These are phyloP conservation scores for Mamestra configurata DNA, from an alignment of 1,140 invertebrate species.

Conservation along the genomic window DNA sequence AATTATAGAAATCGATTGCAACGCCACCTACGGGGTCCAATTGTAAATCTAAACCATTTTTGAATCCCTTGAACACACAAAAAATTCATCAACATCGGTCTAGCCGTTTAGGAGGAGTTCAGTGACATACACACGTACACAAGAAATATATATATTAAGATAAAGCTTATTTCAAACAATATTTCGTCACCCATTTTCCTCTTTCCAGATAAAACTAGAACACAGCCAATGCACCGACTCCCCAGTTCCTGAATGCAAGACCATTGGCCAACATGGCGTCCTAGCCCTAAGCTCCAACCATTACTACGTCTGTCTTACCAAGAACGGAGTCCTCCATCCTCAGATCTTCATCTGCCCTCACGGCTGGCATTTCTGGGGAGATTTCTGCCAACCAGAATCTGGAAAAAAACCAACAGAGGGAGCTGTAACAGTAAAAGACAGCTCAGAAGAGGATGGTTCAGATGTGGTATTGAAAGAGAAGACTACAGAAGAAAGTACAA, in stretches of 20 bases:
- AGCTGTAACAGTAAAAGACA: slow-evolving; percentile 30
- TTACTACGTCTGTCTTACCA: slow-evolving; percentile 79
- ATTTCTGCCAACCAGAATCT: slow-evolving; percentile 73
- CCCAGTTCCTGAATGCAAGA: slow-evolving; percentile 70
- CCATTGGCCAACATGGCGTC: slow-evolving; percentile 69
- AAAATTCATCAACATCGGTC: too few relatives aligned
- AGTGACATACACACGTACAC: too few relatives aligned
- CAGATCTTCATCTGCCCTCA: slow-evolving; percentile 83
- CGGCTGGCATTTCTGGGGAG: slow-evolving; percentile 77
- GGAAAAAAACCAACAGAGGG: slow-evolving; percentile 34
- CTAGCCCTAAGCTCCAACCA: slow-evolving; percentile 71
- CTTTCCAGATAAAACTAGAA: slow-evolving; percentile 72
- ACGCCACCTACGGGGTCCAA: too few relatives aligned
- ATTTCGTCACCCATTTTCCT: too few relatives aligned
- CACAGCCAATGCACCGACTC: slow-evolving; percentile 75
- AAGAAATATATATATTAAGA: too few relatives aligned
- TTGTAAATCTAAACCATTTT: too few relatives aligned
- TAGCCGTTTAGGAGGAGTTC: too few relatives aligned
- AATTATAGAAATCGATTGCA: too few relatives aligned
- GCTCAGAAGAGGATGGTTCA: slow-evolving; percentile 12
- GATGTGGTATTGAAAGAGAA: slow-evolving; percentile 23
- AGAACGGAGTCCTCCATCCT: slow-evolving; percentile 65
- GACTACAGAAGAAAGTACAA: slow-evolving; percentile 43
- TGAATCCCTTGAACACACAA: too few relatives aligned
- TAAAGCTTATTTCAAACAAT: too few relatives aligned